Evolutionary conservation across 2,113 vertebrate species (phyloP), one percentile per base, ranked within the genome.

Genomic region (Forbesichthys agassizii): DNA sequence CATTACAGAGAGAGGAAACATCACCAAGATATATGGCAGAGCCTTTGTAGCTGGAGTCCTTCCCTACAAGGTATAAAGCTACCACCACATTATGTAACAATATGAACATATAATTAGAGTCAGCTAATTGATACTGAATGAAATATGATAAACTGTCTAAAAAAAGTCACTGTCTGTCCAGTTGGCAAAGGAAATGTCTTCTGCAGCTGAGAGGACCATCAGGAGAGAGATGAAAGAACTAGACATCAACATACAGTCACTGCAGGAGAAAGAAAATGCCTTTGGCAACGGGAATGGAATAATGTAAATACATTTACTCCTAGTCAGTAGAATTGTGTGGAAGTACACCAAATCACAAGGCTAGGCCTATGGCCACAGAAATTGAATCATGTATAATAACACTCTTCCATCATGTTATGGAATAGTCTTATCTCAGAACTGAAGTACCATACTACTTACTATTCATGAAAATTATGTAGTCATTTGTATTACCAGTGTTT

Each of bases 141-240:
- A 52, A 18, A 16, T 14, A 5, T 36, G 49, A 33, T 51, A n/a
- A 11, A 52, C 9, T 59, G 13, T 27, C 11, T 14, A 5, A 42
- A n/a, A 11, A 52, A 6, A 54, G 13, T 27, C n/a, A 14, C 68
- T 11, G 48, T 33, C 54, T 48, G 18, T 54, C 80, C 79, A 99
- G 98, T 73, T 98, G 82, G 98, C 96, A 16, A 97, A 97, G 90
- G 96, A 98, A 75, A 99, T 97, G 96, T 89, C 94, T 0, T 68
- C 95, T 0, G 95, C 96, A 4, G 98, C 98, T 2, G 93, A 96
- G 54, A 90, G 95, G 16, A 94, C 95, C 87, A 96, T 99, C 91
- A 93, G 96, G 78, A 96, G 93, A 82, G 96, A 99, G 84, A 94
- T 98, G 68, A 91, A 96, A 82, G 96, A 98, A n/a, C 92, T 99